These are phyloP conservation scores for Hyalella azteca DNA, from an alignment of 2,888 invertebrate genomes.

Conservation along the genomic window DNA sequence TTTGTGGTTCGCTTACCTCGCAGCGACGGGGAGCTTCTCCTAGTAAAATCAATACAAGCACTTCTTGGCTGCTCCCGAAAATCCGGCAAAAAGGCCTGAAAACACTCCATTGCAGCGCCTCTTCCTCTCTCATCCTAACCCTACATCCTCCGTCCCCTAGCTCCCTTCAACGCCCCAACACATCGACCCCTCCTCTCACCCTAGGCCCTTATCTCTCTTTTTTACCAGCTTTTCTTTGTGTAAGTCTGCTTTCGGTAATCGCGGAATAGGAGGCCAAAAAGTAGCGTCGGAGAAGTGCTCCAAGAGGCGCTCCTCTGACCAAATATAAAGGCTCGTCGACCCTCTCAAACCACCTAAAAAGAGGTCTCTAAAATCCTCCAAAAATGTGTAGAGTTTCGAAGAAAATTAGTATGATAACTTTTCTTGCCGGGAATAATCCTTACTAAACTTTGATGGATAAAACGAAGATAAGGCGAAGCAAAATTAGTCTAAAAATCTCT, in stretches of 20 bases:
- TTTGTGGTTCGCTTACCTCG: constrained; percentile 10
- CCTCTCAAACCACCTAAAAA: constrained; percentile 28
- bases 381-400: constrained; percentile 33
- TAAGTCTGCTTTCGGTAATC: constrained; percentile 34
- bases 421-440: constrained; percentile 27
- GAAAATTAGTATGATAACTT: constrained; percentile 31
- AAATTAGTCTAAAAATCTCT: constrained; percentile 28
- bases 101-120: constrained; percentile 27
- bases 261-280: constrained; percentile 23
- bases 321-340: constrained; percentile 32
- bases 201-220: constrained; percentile 12
- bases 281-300: constrained; percentile 9
- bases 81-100: constrained; percentile 36
- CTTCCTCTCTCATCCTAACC: background rate
- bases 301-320: constrained; percentile 24
- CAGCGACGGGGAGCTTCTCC: constrained; percentile 1
- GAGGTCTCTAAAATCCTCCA: constrained; percentile 18
- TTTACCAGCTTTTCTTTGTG: constrained; percentile 7
- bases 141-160: background rate
- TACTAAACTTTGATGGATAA: constrained; percentile 33
- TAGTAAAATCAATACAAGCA: constrained; percentile 30
- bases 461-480: constrained; percentile 22
- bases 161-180: background rate
- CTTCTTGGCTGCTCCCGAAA: constrained; percentile 37
- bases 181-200: background rate